Evolutionary conservation across 1,140 invertebrate species (phyloP), one percentile per base, ranked within the genome.

Genomic region (Bombus haemorrhoidalis): DNA sequence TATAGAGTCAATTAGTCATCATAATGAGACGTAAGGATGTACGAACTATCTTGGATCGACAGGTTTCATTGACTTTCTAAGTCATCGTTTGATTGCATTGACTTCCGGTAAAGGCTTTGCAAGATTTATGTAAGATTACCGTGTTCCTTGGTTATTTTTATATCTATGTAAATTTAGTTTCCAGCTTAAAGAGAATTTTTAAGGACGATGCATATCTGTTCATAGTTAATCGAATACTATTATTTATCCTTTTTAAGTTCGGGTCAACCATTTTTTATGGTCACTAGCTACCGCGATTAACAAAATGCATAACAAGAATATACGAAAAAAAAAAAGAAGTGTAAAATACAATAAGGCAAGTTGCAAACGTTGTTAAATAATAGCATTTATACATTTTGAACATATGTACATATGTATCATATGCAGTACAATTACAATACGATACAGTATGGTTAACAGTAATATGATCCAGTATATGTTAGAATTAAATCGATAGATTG

Each of bases 11-110:
- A 71, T 89, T 86, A 89, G 53, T 62, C 64, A 74, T 77, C 64
- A 78, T 77, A 74, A 87, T 72, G 43, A 88, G 43, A 68, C n/a
- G 18, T 64, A 66, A 83, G 76, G 64, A 86, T 79, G 74, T 57
- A 81, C 69, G 25, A 43, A 37, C 3, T 71, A 53, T 79, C 25
- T 47, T 69, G 75, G 64, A 83, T 83, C 59, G 69, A 43, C 37
- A 43, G 77, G 15, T 86, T 86, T 68, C 37, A 64, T 81, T 73
- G 81, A 86, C 77, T 89, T 84, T 86, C 64, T 68, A 81, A 80
- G 68, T 89, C 64, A 86, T 83, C 71, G 28, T 73, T 69, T 80
- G 84, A 81, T 86, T 88, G 76, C 81, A 81, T 69, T 66, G 57
- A 43, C 22, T 88, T 88, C 77, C 87, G 84, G 68, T 41, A 47